phyloP scores from a whole-genome alignment of 1,140 invertebrate genomes.

The Drosophila pandora region DNA sequence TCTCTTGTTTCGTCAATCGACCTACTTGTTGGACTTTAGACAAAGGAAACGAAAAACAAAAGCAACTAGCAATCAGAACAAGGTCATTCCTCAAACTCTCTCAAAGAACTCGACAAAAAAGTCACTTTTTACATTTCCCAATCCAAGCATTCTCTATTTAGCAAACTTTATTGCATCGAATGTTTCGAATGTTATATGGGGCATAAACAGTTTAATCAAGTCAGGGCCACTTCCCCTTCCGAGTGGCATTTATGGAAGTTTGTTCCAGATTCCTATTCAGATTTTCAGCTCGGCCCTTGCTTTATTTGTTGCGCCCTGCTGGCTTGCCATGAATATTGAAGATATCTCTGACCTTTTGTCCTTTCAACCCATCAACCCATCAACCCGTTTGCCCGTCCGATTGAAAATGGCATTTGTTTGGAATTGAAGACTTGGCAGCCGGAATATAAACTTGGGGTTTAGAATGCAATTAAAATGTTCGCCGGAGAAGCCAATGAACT shows the following conservation, averaged over 20 bases:
- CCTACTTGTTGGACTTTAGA: constrained; percentile 42
- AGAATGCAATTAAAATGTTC: constrained; percentile 79
- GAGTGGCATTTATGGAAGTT: constrained; percentile 35
- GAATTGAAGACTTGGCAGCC: constrained; percentile 64
- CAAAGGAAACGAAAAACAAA: constrained; percentile 8
- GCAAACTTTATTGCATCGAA: constrained; percentile 30
- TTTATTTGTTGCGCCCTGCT: constrained; percentile 23
- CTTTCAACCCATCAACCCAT: constrained; percentile 18
- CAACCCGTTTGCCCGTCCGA: constrained; percentile 9
- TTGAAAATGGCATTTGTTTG: constrained; percentile 23
- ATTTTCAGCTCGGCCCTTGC: constrained; percentile 1
- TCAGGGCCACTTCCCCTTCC: constrained; percentile 26
- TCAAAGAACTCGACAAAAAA: constrained; percentile 8
- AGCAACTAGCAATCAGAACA: constrained; percentile 13
- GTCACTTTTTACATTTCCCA: constrained; percentile 29
- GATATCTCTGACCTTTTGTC: constrained; percentile 69
- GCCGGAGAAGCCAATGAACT: constrained; percentile 71
- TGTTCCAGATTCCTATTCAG: constrained; percentile 20
- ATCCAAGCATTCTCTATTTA: constrained; percentile 22
- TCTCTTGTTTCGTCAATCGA: constrained; percentile 10
- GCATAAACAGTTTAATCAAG: constrained; percentile 44
- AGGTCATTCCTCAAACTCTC: constrained; percentile 20
- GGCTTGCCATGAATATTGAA: constrained; percentile 67
- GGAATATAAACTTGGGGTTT: constrained; percentile 62
- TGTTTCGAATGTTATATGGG: constrained; percentile 34